Evolutionary conservation across 1,140 invertebrate species (phyloP), one percentile per base, ranked within the genome.

Genomic region (Goniozus legneri): DNA sequence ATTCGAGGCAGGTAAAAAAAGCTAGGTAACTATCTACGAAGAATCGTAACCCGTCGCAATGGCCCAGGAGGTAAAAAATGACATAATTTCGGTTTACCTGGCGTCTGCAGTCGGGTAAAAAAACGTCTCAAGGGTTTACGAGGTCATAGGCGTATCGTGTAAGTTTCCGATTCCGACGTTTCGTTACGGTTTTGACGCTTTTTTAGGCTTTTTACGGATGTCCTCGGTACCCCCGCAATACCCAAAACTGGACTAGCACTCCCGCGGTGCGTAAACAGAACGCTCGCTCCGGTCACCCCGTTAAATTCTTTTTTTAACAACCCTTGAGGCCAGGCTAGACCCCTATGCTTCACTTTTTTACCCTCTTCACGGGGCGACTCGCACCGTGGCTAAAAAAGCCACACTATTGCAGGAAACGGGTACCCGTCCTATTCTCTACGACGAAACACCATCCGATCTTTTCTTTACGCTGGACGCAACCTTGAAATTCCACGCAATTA

Each of bases 321-420:
- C 67, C 66, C 70, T 73, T 71, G 58, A 66, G 48, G 53, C 50
- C 54, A 36, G n/a, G 48, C 36, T 15, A 34, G 36, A n/a, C 47
- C 48, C 42, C 36, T 41, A 19, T 14, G 16, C 31, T 12, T 13
- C 22, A 16, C 22, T 43, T 45, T 21, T 3, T 16, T 20, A n/a
- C n/a, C 8, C 42, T 24, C 44, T 31, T 45, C 42, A 39, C 16
- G 31, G 24, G 20, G 8, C 30, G 35, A 31, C 37, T 10, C 4
- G 24, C 38, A 41, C 40, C 50, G 53, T 48, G 54, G 37, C 54
- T 54, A 52, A 58, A 64, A 65, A 60, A 62, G 63, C 68, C 65
- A 50, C 63, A 61, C 60, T 71, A 60, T 74, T 74, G 64, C 63
- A 73, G 71, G 73, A 75, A 75, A 57, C 50, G 58, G 39, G 50